Base-by-base conservation (phyloP, 2,113 vertebrate species). In the Nicator chloris region DNA sequence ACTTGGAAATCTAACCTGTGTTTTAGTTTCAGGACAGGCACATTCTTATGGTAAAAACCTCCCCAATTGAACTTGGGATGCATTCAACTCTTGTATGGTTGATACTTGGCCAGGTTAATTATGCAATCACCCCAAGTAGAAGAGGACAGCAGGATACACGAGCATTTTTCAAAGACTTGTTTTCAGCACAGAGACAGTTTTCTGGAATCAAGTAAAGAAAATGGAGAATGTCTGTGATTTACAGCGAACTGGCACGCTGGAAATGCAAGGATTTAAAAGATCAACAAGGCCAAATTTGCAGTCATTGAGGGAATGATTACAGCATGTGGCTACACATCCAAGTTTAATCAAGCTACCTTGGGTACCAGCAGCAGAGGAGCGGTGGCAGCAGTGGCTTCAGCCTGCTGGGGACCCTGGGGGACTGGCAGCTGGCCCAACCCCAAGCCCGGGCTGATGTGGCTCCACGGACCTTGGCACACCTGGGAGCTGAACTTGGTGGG, bases 1-100 rank as follows among this genome's bases (percentile, higher is more conserved):
- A 98, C 97, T 98, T 98, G 98, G 97, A 98, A 97, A 98, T 98
- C 93, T 98, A 98, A 98, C 97, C 97, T 98, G 97, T 98, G 97
- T 97, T 98, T 98, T 98, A 98, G 95, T 98, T 92, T 98, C 96
- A 97, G 97, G 96, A 97, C 98, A 98, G 94, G 95, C 97, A 97
- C 97, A 97, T 98, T 98, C 94, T 97, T 98, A 97, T 97, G 97
- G 97, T 98, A 97, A 98, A 97, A 97, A 93, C 94, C 96, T 97
- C 96, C 97, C 97, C 95, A 96, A 3, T 78, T 97, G 97, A 94
- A 97, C 92, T 97, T 98, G 97, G 96, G 97, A 95, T 93, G 91
- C 59, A 95, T 97, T 97, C 98, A 98, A 96, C 90, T 97, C 96
- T 97, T 95, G 95, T 97, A 96, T 94, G 95, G 97, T 97, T 98